Conservation (phyloP, 2,888 invertebrate genomes). For the Dastarcus helophoroides region DNA sequence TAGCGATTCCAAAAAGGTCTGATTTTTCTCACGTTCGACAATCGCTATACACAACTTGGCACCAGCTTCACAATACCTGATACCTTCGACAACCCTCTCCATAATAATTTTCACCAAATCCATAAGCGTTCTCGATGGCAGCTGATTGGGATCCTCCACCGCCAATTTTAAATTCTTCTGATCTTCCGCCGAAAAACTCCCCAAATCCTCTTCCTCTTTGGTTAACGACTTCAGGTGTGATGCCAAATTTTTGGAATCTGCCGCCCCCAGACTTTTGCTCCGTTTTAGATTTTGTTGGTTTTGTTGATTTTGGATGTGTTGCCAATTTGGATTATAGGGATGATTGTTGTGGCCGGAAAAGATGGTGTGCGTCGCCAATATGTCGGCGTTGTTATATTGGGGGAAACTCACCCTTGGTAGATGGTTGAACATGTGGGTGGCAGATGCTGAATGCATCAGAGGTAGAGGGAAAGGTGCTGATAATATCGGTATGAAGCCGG, state of each 20-base stretch:
- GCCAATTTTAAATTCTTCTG: conserved; percentile 65
- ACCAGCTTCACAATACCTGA: conserved; percentile 67
- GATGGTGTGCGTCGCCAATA: conserved; percentile 25
- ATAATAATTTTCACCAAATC: conserved; percentile 73
- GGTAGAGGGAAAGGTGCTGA: conserved; percentile 27
- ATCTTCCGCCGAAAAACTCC: conserved; percentile 61
- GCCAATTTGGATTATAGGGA: conserved; percentile 8
- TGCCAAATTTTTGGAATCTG: conserved; percentile 57
- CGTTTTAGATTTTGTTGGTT: conserved; percentile 49
- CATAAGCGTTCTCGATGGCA: conserved; percentile 66
- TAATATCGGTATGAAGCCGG: conserved; percentile 25
- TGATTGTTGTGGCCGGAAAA: conserved; percentile 38
- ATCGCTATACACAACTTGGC: conserved; percentile 78
- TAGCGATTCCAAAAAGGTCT: conserved; percentile 80
- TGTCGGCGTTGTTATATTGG: conserved; percentile 27
- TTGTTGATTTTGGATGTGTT: conserved; percentile 17
- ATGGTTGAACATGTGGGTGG: conserved; percentile 50
- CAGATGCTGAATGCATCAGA: conserved; percentile 48
- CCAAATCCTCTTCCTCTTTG: conserved; percentile 62
- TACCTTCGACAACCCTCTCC: conserved; percentile 64
- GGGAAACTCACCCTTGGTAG: conserved; percentile 50
- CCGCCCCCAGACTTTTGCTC: conserved; percentile 70
- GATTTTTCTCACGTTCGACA: conserved; percentile 76
- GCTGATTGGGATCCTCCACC: conserved; percentile 69
- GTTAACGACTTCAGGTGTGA: conserved; percentile 53